Conservation (phyloP, 2,113 vertebrate genomes). For the Oenanthe melanoleuca region DNA sequence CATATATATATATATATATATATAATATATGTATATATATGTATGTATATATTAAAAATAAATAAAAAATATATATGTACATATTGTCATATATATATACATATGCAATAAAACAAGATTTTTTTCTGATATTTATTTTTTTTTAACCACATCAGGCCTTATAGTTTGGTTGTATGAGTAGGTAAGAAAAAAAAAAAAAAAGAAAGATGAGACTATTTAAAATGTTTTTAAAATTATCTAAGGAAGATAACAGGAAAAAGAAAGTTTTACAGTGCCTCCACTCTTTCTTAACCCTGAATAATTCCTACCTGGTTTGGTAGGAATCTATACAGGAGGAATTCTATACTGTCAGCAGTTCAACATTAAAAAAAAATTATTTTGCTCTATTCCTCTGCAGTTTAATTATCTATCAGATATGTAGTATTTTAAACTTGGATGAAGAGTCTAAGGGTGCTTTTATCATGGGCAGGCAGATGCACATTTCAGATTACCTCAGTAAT, state of each 20-base stretch:
- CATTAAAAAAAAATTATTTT: neutral
- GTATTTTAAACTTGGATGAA: neutral
- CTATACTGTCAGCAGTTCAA: neutral
- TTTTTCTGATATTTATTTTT: neutral
- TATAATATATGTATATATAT: too few relatives aligned
- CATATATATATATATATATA: too few relatives aligned
- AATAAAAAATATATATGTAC: too few relatives aligned
- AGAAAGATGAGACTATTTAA: neutral
- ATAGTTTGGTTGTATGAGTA: neutral
- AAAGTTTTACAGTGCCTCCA: neutral
- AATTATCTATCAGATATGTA: neutral
- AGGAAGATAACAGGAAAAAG: neutral
- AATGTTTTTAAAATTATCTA: neutral
- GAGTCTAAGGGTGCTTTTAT: neutral
- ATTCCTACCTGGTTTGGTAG: neutral
- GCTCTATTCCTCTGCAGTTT: neutral
- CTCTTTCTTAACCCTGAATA: neutral
- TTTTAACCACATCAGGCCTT: neutral
- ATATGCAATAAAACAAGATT: neutral
- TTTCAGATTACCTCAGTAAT: constrained; percentile 4
- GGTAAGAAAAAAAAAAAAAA: neutral
- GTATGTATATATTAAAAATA: too few relatives aligned
- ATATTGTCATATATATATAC: neutral
- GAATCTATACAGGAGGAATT: neutral
- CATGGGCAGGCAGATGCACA: neutral